These are phyloP conservation scores for Verasper variegatus DNA, from an alignment of 2,113 vertebrate genomes.

Conservation along the genomic window DNA sequence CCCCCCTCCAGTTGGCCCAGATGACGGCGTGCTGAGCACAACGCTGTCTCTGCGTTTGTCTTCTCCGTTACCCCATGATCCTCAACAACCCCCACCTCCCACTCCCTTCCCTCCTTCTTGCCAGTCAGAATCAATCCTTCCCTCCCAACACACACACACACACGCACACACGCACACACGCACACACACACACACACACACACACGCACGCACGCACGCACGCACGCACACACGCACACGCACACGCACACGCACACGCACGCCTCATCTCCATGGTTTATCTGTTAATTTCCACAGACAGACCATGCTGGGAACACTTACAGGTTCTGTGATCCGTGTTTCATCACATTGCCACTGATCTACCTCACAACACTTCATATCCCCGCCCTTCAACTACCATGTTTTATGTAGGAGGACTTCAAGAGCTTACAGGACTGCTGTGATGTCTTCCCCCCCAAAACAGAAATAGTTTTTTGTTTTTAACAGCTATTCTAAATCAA, in stretches of 20 bases:
- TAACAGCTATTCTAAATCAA: background rate
- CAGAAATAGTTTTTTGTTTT: background rate
- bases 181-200: constrained; percentile 21
- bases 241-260: constrained; percentile 12
- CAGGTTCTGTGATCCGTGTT: constrained; percentile 72
- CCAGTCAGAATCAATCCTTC: constrained; percentile 62
- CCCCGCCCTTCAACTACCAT: constrained; percentile 52
- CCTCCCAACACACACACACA: constrained; percentile 31
- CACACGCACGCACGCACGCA: constrained; percentile 19
- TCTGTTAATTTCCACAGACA: constrained; percentile 78
- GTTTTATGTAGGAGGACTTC: constrained; percentile 17
- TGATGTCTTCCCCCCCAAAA: background rate
- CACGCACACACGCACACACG: constrained; percentile 19
- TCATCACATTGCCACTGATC: constrained; percentile 75
- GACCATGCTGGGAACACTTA: constrained; percentile 81
- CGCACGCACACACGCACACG: background rate
- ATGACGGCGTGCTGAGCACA: constrained; percentile 82
- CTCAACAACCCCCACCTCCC: constrained; percentile 50
- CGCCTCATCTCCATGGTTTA: constrained; percentile 59
- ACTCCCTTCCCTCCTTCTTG: constrained; percentile 22
- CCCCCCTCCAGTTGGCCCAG: constrained; percentile 82
- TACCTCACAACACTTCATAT: constrained; percentile 64
- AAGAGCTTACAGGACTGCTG: no score
- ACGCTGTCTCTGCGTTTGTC: constrained; percentile 86
- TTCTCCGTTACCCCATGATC: constrained; percentile 75